Evolutionary conservation across 2,113 vertebrate species (phyloP).

Genomic region (Pyxicephalus adspersus): DNA sequence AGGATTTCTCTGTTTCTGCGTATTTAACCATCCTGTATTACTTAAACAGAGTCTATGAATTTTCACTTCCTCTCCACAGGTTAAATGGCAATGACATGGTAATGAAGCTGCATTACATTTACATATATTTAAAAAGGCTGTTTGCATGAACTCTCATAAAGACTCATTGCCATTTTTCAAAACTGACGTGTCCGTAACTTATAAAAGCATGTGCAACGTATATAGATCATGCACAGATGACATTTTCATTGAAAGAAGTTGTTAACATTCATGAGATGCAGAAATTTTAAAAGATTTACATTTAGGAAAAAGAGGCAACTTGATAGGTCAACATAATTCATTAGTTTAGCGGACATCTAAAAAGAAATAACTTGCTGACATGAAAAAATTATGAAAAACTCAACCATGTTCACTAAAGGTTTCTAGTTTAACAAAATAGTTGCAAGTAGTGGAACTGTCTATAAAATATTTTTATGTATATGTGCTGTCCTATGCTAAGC

Average conservation of each 20-base stretch:
- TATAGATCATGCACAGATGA: conserved; percentile 37
- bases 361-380: conserved; percentile 21
- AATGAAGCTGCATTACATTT: conserved; percentile 41
- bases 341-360: conserved; percentile 16
- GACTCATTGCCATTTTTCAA: conserved; percentile 38
- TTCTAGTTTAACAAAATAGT: too few species aligned
- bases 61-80: conserved; percentile 20
- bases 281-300: conserved; percentile 45
- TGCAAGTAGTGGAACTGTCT: too few species aligned
- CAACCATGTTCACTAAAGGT: too few species aligned
- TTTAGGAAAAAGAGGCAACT: conserved; percentile 36
- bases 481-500: too few species aligned
- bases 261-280: conserved; percentile 55
- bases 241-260: conserved; percentile 49
- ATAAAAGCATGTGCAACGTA: conserved; percentile 36
- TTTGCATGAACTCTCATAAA: conserved; percentile 49
- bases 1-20: neutral
- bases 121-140: conserved; percentile 41
- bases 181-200: conserved; percentile 45
- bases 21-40: neutral
- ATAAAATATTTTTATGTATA: too few species aligned
- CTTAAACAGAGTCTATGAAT: conserved; percentile 4
- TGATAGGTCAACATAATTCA: conserved; percentile 41
- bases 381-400: neutral
- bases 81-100: conserved; percentile 23